These are phyloP conservation scores for Mesaphorura yosii DNA, from an alignment of 1,140 invertebrate species.

Conservation along the genomic window DNA sequence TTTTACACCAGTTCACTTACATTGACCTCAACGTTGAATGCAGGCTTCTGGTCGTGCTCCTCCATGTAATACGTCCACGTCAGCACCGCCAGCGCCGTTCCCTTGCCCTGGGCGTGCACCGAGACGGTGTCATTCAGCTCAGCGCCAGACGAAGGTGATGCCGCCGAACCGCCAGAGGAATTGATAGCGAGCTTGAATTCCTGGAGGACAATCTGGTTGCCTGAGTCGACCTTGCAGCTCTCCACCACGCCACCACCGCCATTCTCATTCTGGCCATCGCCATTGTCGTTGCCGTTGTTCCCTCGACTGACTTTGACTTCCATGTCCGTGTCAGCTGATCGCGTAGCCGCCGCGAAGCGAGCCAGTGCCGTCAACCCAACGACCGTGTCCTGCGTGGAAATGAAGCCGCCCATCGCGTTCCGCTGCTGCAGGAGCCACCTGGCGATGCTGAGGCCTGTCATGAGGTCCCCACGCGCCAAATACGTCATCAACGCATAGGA, in stretches of 20 bases:
- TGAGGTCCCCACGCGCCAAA: constrained; percentile 48
- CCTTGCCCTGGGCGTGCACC: constrained; percentile 61
- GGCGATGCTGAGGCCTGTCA: too few relatives aligned
- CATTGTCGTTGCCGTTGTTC: neutral
- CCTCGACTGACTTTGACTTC: constrained; percentile 1
- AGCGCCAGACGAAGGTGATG: too few relatives aligned
- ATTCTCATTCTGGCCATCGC: constrained; percentile 1
- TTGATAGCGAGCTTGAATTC: constrained; percentile 32
- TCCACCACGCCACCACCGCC: too few relatives aligned
- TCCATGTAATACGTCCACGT: constrained; percentile 72
- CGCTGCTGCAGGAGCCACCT: constrained; percentile 72
- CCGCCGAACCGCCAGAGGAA: too few relatives aligned
- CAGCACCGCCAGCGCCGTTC: constrained; percentile 70
- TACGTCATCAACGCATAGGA: constrained; percentile 65
- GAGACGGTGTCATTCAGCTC: constrained; percentile 44
- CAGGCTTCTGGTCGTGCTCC: constrained; percentile 48
- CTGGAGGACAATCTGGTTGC: constrained; percentile 19
- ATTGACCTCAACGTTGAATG: constrained; percentile 10
- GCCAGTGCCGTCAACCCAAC: constrained; percentile 22
- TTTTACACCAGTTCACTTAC: constrained; percentile 1
- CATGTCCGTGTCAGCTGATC: constrained; percentile 4
- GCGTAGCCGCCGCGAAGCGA: constrained; percentile 10
- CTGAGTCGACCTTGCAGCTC: too few relatives aligned
- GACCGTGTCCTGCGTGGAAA: constrained; percentile 51
- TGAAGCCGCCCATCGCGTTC: constrained; percentile 68